A percentile compares a stretch with the other conserved stretches of the same genome.
phyloP scores from a whole-genome alignment of 2,888 invertebrate genomes.

The Xestia rhomboidea region DNA sequence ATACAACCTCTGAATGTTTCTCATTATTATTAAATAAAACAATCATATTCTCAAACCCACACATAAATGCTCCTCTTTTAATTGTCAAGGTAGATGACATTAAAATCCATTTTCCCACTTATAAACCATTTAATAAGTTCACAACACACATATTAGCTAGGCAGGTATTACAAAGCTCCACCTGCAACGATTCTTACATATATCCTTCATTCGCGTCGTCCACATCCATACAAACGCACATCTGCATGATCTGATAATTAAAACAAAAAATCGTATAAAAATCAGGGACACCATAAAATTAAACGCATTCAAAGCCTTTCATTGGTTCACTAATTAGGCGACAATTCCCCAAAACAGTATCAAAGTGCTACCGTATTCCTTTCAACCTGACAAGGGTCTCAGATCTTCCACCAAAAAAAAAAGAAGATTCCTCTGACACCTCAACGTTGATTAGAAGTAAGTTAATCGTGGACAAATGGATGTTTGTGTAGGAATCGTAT shows the following conservation, averaged over 20 bases:
- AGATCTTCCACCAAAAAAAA: conserved; percentile 5
- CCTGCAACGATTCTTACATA: not conserved
- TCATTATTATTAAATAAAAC: conserved; percentile 4
- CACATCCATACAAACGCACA: not conserved
- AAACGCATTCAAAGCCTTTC: conserved; percentile 15
- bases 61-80: not conserved
- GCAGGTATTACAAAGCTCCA: not conserved
- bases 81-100: not conserved
- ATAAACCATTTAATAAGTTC: not conserved
- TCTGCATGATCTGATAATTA: not conserved
- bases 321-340: conserved; percentile 39
- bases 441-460: conserved; percentile 53
- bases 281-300: not conserved
- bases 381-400: conserved; percentile 26
- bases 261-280: not conserved
- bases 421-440: conserved; percentile 33
- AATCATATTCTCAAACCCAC: no score
- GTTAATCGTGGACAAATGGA: conserved; percentile 57
- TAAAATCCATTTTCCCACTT: not conserved
- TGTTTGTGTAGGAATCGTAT: conserved; percentile 58
- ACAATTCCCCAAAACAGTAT: conserved; percentile 1
- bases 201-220: not conserved
- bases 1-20: not conserved
- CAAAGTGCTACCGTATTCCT: conserved; percentile 51
- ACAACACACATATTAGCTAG: not conserved